Evolutionary conservation across 2,113 vertebrate genomes (phyloP).

Genomic region (Periophthalmodon schlosseri): DNA sequence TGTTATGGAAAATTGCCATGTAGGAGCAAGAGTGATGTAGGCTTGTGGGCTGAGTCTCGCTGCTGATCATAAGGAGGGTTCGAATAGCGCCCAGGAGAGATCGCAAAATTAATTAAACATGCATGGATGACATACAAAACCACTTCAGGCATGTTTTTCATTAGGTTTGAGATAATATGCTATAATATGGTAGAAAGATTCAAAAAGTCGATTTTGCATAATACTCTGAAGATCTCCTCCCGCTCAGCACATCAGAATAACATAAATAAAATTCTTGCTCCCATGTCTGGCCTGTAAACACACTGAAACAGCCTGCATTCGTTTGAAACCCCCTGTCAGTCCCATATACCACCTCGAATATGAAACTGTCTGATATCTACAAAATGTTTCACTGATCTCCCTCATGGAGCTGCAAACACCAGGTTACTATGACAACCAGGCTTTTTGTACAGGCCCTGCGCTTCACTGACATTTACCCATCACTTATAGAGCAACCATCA

Average conservation of each 20-base stretch:
- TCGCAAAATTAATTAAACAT: too few relatives aligned
- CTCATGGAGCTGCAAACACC: neutral
- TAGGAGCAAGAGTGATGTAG: too few relatives aligned
- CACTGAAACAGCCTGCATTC: neutral
- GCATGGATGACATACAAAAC: too few relatives aligned
- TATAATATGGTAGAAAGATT: too few relatives aligned
- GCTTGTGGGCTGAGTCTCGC: too few relatives aligned
- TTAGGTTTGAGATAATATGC: too few relatives aligned
- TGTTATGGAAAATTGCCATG: too few relatives aligned
- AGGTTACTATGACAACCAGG: neutral
- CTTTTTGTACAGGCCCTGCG: neutral
- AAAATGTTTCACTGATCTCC: constrained; percentile 3
- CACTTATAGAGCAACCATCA: neutral
- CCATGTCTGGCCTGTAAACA: neutral
- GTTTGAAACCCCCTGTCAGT: neutral
- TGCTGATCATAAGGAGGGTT: too few relatives aligned
- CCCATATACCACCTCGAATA: constrained; percentile 1
- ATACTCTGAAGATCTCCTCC: neutral
- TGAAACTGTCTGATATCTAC: constrained; percentile 4
- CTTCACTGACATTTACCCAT: constrained; percentile 19
- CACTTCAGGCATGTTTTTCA: too few relatives aligned
- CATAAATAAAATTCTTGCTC: neutral
- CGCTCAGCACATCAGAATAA: neutral
- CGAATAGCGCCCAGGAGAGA: too few relatives aligned
- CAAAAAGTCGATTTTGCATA: too few relatives aligned